Conservation (phyloP, 2,113 vertebrate species). For the Rhineura floridana region DNA sequence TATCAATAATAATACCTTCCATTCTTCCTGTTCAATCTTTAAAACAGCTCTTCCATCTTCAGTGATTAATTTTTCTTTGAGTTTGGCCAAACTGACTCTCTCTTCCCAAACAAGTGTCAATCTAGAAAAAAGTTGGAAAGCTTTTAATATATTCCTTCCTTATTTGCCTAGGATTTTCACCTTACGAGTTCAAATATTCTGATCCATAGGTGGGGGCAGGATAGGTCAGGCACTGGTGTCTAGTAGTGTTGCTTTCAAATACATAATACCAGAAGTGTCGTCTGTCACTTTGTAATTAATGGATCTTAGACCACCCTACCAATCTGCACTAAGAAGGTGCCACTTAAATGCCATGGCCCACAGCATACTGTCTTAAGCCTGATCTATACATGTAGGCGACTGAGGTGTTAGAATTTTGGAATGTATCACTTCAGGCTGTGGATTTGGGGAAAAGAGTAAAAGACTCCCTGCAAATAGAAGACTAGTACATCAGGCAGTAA, state of each 20-base stretch:
- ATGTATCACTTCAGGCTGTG: neutral
- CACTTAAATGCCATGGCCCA: neutral
- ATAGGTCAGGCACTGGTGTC: neutral
- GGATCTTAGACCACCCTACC: neutral
- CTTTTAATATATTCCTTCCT: neutral
- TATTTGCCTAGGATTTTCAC: neutral
- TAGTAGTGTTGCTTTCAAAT: neutral
- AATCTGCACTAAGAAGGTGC: neutral
- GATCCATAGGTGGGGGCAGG: no score
- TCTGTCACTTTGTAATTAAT: neutral
- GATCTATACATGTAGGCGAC: neutral
- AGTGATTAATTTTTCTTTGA: slow-evolving; percentile 85
- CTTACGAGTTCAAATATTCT: neutral
- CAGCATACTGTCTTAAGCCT: neutral
- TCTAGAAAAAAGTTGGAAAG: slow-evolving; percentile 64
- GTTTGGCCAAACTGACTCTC: slow-evolving; percentile 82
- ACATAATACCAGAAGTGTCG: neutral
- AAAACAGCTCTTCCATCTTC: slow-evolving; percentile 89
- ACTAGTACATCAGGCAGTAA: neutral
- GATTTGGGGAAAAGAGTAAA: neutral
- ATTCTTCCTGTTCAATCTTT: slow-evolving; percentile 92
- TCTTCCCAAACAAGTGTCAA: slow-evolving; percentile 88
- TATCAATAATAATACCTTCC: slow-evolving; percentile 83
- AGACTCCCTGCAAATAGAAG: neutral
- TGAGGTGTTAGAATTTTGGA: neutral